A percentile compares a stretch with the other conserved stretches of the same genome.
Conservation (phyloP, 1,140 invertebrate genomes). For the Polyergus mexicanus region DNA sequence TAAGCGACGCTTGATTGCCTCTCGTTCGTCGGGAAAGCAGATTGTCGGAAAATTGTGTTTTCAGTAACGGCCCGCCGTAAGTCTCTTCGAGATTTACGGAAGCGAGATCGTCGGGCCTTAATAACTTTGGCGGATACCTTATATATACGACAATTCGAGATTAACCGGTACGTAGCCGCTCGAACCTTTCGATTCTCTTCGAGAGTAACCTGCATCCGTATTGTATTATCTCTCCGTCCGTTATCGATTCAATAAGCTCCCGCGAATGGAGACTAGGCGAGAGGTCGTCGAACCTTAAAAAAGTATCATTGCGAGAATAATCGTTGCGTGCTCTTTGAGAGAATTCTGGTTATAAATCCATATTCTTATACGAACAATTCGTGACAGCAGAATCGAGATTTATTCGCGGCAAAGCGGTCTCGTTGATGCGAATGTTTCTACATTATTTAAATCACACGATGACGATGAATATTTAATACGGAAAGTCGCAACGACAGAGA, state of each 20-base stretch:
- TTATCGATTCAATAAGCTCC: conserved; percentile 32
- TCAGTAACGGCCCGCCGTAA: conserved; percentile 45
- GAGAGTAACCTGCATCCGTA: conserved; percentile 33
- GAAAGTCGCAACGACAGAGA: conserved; percentile 35
- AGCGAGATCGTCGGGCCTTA: conserved; percentile 62
- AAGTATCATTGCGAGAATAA: neutral
- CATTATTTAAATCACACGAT: conserved; percentile 58
- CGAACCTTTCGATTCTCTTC: conserved; percentile 44
- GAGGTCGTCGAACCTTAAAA: conserved; percentile 29
- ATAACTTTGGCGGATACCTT: conserved; percentile 62
- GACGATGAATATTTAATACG: conserved; percentile 51
- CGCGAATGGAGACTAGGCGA: neutral
- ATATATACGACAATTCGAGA: conserved; percentile 10
- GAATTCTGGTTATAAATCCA: conserved; percentile 18
- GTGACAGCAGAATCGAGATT: neutral
- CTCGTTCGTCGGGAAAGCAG: conserved; percentile 65
- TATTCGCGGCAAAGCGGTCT: neutral
- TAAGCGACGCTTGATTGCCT: conserved; percentile 72
- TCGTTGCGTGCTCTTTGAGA: neutral
- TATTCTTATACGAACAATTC: neutral
- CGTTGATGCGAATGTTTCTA: neutral
- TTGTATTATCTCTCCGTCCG: conserved; percentile 46
- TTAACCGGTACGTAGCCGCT: conserved; percentile 42
- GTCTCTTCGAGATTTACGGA: conserved; percentile 56
- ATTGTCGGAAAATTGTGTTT: conserved; percentile 73